These are phyloP conservation scores for Anabacerthia variegaticeps DNA, from an alignment of 2,797 vertebrate species.

Conservation along the genomic window DNA sequence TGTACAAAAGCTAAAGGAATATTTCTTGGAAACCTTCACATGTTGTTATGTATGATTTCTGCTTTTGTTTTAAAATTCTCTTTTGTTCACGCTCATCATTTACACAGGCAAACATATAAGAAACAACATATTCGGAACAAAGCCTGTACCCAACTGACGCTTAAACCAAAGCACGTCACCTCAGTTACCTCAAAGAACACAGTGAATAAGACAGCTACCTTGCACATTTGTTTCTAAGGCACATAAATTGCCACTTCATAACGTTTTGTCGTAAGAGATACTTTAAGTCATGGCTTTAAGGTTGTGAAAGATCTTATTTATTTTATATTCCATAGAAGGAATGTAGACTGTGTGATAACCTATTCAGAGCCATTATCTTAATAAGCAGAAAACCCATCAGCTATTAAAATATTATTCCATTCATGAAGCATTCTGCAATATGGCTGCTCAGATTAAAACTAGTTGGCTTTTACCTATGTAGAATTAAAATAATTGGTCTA, in stretches of 20 bases:
- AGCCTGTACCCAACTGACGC: not conserved
- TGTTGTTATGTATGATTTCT: not conserved
- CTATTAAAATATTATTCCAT: not conserved
- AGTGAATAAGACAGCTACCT: not conserved
- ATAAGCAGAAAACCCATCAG: not conserved
- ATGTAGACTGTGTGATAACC: not conserved
- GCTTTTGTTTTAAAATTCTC: not conserved
- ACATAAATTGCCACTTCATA: not conserved
- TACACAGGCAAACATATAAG: not conserved
- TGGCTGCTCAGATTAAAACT: not conserved
- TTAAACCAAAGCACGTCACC: not conserved
- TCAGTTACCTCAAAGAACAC: not conserved
- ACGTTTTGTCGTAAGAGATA: not conserved
- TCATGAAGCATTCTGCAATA: not conserved
- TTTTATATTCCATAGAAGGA: not conserved
- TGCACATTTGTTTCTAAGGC: not conserved
- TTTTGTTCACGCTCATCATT: not conserved
- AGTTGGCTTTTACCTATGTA: not conserved
- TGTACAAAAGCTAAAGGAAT: not conserved
- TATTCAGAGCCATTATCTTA: not conserved
- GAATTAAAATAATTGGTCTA: not conserved
- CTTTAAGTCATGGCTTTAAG: not conserved
- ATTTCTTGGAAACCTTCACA: not conserved
- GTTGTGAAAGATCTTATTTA: not conserved
- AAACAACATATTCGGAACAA: not conserved